A percentile compares a stretch with the other conserved stretches of the same genome.
phyloP scores from a whole-genome alignment of 1,140 invertebrate species.

The Trichoplusia ni region DNA sequence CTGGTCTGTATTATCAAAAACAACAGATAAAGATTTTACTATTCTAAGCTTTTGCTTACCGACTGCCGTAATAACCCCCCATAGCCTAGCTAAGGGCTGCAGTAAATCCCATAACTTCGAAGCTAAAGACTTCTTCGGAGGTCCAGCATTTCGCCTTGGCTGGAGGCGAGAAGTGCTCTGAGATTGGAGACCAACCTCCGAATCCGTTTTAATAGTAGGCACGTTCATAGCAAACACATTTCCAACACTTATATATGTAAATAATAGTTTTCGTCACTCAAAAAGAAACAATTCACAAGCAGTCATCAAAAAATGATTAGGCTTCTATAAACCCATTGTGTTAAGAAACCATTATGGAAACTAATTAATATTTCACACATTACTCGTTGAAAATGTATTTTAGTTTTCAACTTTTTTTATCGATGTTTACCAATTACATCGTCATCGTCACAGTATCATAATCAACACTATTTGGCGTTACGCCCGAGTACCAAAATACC shows the following conservation, averaged over 20 bases:
- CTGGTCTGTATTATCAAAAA: neutral
- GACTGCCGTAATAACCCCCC: slow-evolving; percentile 70
- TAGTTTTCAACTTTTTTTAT: too few relatives aligned
- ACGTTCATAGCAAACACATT: slow-evolving; percentile 33
- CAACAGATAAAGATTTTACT: neutral
- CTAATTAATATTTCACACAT: too few relatives aligned
- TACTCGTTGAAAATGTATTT: too few relatives aligned
- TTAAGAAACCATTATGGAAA: too few relatives aligned
- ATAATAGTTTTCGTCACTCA: neutral
- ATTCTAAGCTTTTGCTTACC: slow-evolving; percentile 44
- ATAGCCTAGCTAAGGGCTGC: slow-evolving; percentile 69
- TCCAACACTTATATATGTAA: neutral
- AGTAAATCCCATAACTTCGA: slow-evolving; percentile 67
- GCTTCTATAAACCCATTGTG: too few relatives aligned
- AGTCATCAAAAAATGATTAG: neutral
- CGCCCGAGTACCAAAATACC: slow-evolving; percentile 58
- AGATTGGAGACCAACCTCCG: slow-evolving; percentile 37
- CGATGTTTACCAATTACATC: slow-evolving; percentile 32
- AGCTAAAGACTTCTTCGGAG: slow-evolving; percentile 61
- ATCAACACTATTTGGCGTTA: slow-evolving; percentile 38
- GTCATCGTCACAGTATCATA: slow-evolving; percentile 35
- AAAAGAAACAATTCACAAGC: neutral
- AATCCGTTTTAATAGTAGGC: slow-evolving; percentile 37
- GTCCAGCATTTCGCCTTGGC: slow-evolving; percentile 39
- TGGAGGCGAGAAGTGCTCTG: slow-evolving; percentile 40